phyloP scores from a whole-genome alignment of 2,888 invertebrate species.

The Thyatira batis region DNA sequence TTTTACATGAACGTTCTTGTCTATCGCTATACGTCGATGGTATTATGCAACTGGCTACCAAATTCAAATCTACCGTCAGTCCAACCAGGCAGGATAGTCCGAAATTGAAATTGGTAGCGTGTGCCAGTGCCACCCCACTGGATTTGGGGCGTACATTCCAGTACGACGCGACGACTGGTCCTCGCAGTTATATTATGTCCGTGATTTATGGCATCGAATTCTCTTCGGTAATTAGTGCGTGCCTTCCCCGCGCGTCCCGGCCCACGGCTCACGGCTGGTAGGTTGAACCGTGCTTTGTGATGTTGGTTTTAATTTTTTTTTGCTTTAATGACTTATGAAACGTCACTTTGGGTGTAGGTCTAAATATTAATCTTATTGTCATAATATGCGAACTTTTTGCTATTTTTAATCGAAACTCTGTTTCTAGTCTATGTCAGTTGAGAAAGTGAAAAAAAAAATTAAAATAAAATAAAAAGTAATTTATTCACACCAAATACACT shows the following conservation, averaged over 20 bases:
- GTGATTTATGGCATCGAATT: slow-evolving; percentile 82
- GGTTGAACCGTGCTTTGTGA: neutral
- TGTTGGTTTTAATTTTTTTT: slow-evolving; percentile 8
- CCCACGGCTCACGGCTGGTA: slow-evolving; percentile 22
- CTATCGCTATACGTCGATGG: no score
- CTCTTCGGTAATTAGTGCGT: slow-evolving; percentile 80
- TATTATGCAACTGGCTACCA: neutral
- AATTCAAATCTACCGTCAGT: neutral
- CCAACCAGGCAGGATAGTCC: slow-evolving; percentile 23
- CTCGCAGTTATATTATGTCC: slow-evolving; percentile 76
- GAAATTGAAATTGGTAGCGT: slow-evolving; percentile 59
- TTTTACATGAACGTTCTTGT: no score
- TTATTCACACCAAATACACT: no score
- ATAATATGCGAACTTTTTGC: no score
- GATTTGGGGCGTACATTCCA: slow-evolving; percentile 75
- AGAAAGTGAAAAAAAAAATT: no score
- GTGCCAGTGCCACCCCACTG: slow-evolving; percentile 33
- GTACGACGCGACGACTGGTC: slow-evolving; percentile 60
- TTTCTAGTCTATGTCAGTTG: no score
- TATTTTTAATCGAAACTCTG: no score
- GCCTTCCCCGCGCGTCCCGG: slow-evolving; percentile 53
- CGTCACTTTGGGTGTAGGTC: no score
- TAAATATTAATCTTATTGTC: no score
- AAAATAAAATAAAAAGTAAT: no score
- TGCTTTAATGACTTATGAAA: no score